Evolutionary conservation across 2,888 invertebrate genomes (phyloP).

Genomic region (Acanthoscelides obtectus): DNA sequence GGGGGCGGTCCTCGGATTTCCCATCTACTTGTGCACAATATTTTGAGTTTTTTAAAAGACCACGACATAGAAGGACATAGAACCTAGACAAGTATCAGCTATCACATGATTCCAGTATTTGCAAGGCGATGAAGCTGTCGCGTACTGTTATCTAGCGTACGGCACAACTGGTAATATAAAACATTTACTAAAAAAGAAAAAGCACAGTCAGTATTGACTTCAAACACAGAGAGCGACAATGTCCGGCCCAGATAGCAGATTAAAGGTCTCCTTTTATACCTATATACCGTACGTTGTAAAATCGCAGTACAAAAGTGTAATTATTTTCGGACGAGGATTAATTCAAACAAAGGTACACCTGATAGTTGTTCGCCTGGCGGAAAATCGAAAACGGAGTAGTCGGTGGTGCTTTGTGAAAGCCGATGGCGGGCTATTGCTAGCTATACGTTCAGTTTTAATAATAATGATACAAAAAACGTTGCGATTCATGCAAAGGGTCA

Average conservation of each 20-base stretch:
- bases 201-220: not conserved
- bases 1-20: too few species aligned
- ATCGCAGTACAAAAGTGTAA: not conserved
- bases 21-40: too few species aligned
- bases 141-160: too few species aligned
- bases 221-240: not conserved
- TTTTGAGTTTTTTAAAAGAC: too few species aligned
- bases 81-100: too few species aligned
- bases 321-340: not conserved
- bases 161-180: too few species aligned
- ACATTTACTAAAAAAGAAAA: not conserved
- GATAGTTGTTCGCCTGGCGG: not conserved
- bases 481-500: not conserved
- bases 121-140: too few species aligned
- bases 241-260: not conserved
- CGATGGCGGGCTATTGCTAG: not conserved
- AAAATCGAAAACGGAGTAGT: not conserved
- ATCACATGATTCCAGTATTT: too few species aligned
- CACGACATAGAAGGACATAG: too few species aligned
- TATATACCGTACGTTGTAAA: not conserved
- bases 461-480: not conserved
- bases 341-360: not conserved
- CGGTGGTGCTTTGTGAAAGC: not conserved
- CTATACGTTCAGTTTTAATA: not conserved
- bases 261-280: not conserved